Evolutionary conservation across 1,140 invertebrate species (phyloP).

Genomic region (Cylas formicarius): DNA sequence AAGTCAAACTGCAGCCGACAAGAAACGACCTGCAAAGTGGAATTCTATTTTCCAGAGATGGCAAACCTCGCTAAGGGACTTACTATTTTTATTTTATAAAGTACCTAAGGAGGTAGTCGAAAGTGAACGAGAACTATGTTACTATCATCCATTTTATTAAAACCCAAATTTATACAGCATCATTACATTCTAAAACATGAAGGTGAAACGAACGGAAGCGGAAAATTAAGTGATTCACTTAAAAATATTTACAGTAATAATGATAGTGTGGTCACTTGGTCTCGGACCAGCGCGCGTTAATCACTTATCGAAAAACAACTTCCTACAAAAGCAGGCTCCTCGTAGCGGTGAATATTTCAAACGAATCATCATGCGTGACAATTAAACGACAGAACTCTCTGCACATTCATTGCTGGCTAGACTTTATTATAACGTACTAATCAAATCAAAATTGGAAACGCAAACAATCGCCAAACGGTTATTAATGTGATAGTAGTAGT

Average conservation of each 20-base stretch:
- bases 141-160: constrained; percentile 44
- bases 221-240: constrained; percentile 42
- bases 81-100: no score
- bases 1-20: no score
- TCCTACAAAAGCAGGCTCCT: constrained; percentile 38
- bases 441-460: constrained; percentile 32
- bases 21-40: no score
- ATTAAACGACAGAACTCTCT: constrained; percentile 9
- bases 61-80: no score
- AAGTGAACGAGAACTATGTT: constrained; percentile 23
- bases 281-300: constrained; percentile 37
- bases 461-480: constrained; percentile 36
- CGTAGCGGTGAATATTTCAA: constrained; percentile 11
- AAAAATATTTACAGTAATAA: constrained; percentile 45
- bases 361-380: constrained; percentile 10
- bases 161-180: constrained; percentile 44
- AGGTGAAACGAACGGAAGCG: constrained; percentile 42
- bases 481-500: constrained; percentile 38
- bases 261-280: constrained; percentile 41
- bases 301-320: constrained; percentile 36
- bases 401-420: constrained; percentile 19
- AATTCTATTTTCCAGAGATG: no score
- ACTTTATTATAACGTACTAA: constrained; percentile 16
- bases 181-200: constrained; percentile 41
- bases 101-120: not conserved